A percentile compares a stretch with the other conserved stretches of the same genome.
These are phyloP conservation scores for Gopherus evgoodei DNA, from an alignment of 2,113 vertebrate genomes.

Conservation along the genomic window DNA sequence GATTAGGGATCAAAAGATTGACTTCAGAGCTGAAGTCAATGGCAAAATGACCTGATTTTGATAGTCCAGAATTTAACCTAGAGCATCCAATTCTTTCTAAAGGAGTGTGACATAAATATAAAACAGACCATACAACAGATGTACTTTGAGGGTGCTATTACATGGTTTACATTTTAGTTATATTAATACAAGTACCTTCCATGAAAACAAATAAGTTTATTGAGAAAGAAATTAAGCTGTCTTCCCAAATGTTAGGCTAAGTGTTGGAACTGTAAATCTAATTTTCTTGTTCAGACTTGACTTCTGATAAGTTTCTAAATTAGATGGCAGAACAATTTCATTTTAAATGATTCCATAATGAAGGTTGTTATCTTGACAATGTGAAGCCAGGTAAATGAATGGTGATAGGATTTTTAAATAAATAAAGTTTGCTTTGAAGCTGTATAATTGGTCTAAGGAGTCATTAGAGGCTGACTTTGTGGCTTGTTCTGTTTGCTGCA, in stretches of 20 bases:
- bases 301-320: constrained; percentile 67
- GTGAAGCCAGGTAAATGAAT: constrained; percentile 9
- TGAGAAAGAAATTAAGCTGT: constrained; percentile 41
- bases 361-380: constrained; percentile 33
- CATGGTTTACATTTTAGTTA: not conserved
- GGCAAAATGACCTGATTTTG: not conserved
- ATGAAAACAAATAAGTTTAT: constrained; percentile 53
- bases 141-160: not conserved
- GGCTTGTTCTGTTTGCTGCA: not conserved
- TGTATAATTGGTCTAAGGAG: not conserved
- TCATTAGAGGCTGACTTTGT: constrained; percentile 9
- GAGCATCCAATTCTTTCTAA: not conserved
- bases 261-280: constrained; percentile 47
- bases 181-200: constrained; percentile 29
- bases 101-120: not conserved
- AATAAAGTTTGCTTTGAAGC: constrained; percentile 25
- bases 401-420: constrained; percentile 7
- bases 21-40: not conserved
- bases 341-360: constrained; percentile 63
- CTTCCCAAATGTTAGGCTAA: constrained; percentile 44
- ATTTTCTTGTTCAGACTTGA: constrained; percentile 56
- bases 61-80: not conserved
- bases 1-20: not conserved
- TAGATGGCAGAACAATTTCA: constrained; percentile 54
- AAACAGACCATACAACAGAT: not conserved